A percentile compares a stretch with the other conserved stretches of the same genome.
These are phyloP conservation scores for Cacoxenus indagator DNA, from an alignment of 2,888 invertebrate genomes.

Conservation along the genomic window DNA sequence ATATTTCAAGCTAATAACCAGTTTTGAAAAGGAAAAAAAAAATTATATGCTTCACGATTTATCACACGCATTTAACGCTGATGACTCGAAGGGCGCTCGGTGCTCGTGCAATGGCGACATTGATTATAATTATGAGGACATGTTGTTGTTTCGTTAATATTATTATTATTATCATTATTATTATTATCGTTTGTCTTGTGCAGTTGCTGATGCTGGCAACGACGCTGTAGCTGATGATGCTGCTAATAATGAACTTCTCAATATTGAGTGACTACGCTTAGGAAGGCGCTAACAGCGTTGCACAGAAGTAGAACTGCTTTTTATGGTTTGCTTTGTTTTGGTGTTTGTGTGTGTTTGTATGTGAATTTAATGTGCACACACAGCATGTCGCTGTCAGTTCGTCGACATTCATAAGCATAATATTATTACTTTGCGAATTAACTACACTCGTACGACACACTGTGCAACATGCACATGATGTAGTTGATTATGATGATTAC, in stretches of 20 bases:
- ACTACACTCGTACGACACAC: conserved; percentile 47
- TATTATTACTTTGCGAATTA: conserved; percentile 65
- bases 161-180: conserved; percentile 37
- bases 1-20: too few species aligned
- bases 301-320: neutral
- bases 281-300: conserved; percentile 23
- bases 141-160: conserved; percentile 47
- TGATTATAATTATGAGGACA: conserved; percentile 66
- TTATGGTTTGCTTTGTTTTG: neutral
- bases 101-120: conserved; percentile 36
- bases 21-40: too few species aligned
- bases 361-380: neutral
- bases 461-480: neutral
- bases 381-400: conserved; percentile 18
- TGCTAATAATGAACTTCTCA: conserved; percentile 55
- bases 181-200: conserved; percentile 33
- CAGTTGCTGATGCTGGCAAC: conserved; percentile 40
- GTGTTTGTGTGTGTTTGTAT: neutral
- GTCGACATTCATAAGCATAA: conserved; percentile 46
- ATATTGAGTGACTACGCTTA: conserved; percentile 64
- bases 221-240: conserved; percentile 31
- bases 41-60: neutral
- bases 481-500: too few species aligned
- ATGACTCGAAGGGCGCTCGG: neutral
- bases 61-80: neutral